These are phyloP conservation scores for Pedionomus torquatus DNA, from an alignment of 2,113 vertebrate species.

Conservation along the genomic window DNA sequence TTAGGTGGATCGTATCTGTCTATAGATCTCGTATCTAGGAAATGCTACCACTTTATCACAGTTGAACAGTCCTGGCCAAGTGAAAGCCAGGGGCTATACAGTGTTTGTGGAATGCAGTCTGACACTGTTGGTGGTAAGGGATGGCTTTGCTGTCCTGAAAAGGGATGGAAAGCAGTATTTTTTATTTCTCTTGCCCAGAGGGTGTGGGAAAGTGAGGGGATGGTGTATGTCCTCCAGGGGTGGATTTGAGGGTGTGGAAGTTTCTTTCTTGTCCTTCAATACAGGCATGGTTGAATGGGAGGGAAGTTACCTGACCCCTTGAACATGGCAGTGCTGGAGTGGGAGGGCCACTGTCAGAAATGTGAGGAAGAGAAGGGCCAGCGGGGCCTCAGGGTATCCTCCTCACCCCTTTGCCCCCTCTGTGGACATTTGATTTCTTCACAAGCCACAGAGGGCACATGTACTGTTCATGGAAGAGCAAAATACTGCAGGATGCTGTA, in stretches of 20 bases:
- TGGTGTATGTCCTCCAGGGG: background rate
- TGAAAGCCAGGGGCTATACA: background rate
- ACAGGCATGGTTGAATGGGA: background rate
- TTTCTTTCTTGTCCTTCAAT: background rate
- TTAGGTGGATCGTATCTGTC: constrained; percentile 6
- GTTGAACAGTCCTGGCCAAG: background rate
- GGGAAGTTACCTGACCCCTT: background rate
- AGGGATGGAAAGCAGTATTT: background rate
- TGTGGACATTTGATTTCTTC: background rate
- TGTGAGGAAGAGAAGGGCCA: background rate
- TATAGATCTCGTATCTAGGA: background rate
- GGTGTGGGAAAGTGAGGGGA: background rate
- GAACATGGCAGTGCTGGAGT: background rate
- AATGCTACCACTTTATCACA: constrained; percentile 11
- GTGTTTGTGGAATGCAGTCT: background rate
- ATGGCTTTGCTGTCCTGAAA: constrained; percentile 7
- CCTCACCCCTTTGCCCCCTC: background rate
- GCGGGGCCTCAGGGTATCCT: background rate
- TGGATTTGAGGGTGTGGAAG: background rate
- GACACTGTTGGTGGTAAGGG: background rate
- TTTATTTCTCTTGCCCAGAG: background rate
- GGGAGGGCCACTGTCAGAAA: background rate
- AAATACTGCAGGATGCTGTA: background rate
- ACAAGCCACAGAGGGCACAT: background rate
- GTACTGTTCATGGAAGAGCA: background rate